phyloP scores from a whole-genome alignment of 2,113 vertebrate species.

The Spheniscus mendiculus region DNA sequence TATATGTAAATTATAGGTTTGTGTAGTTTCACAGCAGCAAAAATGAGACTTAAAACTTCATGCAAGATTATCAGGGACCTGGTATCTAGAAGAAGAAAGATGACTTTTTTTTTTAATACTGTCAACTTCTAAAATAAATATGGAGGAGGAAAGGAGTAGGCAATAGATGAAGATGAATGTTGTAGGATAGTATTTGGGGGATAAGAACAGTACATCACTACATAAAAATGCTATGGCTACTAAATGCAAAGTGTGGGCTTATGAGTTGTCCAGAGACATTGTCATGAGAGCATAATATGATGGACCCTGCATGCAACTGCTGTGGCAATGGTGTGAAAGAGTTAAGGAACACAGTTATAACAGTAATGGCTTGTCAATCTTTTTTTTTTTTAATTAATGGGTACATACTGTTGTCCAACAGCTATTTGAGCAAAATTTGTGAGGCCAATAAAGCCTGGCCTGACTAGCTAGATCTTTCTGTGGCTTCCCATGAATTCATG shows the following conservation, averaged over 20 bases:
- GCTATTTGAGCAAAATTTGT: not conserved
- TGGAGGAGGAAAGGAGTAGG: not conserved
- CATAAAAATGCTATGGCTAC: not conserved
- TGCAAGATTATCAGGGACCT: not conserved
- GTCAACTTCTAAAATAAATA: not conserved
- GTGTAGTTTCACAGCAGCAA: not conserved
- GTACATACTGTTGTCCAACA: not conserved
- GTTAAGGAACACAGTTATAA: not conserved
- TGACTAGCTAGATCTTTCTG: not conserved
- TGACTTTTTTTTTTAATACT: not conserved
- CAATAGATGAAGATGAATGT: not conserved
- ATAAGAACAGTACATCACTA: not conserved
- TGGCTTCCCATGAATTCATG: not conserved
- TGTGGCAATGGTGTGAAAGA: not conserved
- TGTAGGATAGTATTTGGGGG: not conserved
- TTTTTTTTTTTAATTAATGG: not conserved
- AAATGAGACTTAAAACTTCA: not conserved
- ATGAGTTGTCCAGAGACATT: not conserved
- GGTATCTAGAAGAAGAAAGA: not conserved
- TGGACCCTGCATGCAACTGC: not conserved
- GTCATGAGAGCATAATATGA: not conserved
- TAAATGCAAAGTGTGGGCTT: not conserved
- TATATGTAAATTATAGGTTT: not conserved
- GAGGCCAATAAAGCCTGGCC: rapidly evolving
- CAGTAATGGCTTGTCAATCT: not conserved